These are phyloP conservation scores for Artemisiospiza belli DNA, from an alignment of 2,113 vertebrate genomes.

Conservation along the genomic window DNA sequence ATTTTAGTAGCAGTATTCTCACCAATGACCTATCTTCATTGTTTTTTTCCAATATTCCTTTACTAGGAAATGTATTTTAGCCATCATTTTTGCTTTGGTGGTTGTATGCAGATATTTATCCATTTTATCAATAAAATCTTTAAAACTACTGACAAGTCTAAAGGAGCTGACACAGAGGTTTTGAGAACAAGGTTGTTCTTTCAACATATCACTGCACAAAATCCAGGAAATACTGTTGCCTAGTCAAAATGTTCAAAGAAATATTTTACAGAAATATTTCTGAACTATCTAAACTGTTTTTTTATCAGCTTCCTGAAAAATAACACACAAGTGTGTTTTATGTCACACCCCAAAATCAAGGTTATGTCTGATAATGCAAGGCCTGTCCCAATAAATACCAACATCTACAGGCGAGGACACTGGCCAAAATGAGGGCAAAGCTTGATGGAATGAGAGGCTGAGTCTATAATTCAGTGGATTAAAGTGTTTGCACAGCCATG, in stretches of 20 bases:
- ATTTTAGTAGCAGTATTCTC: background rate
- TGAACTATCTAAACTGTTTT: background rate
- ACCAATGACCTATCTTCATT: background rate
- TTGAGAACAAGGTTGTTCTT: slow-evolving; percentile 19
- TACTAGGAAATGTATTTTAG: background rate
- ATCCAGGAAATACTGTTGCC: background rate
- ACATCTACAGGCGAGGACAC: background rate
- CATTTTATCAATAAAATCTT: slow-evolving; percentile 27
- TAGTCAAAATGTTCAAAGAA: background rate
- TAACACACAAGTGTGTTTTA: accelerated
- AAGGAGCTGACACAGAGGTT: slow-evolving; percentile 24
- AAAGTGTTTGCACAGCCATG: background rate
- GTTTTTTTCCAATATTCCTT: background rate
- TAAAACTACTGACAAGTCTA: background rate
- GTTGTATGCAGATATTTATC: background rate
- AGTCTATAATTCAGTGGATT: background rate
- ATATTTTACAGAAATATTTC: background rate
- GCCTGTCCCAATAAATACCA: background rate
- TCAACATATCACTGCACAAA: background rate
- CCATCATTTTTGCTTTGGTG: background rate
- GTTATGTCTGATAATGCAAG: accelerated
- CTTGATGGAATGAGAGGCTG: background rate
- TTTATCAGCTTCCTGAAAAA: background rate
- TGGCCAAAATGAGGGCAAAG: background rate
- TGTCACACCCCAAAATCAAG: background rate